Evolutionary conservation across 2,797 vertebrate genomes (phyloP), one percentile per base, ranked within the genome.

Genomic region (Halcyon smyrnensis): DNA sequence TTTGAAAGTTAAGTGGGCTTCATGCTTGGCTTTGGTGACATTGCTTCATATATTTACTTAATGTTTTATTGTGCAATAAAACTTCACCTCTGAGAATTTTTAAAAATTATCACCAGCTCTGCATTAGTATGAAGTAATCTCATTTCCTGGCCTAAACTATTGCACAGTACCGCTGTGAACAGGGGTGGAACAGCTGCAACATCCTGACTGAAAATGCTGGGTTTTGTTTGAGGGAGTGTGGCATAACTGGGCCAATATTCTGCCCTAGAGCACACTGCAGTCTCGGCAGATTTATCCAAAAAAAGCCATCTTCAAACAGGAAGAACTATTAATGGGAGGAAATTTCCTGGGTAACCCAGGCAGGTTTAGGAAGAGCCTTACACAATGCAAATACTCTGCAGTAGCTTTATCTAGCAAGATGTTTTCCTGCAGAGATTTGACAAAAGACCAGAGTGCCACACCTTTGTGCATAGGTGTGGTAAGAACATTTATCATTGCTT

Each of bases 171-270:
- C 6, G 3, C 56, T 54, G 36, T 43, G 70, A 36, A 41, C 46
- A 74, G 68, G 0, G 0, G 59, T 90, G 48, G 50, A 93, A 85
- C 90, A 96, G 92, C 96, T 96, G 95, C 95, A 94, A 94, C 82
- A 89, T 94, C 89, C 90, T 89, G 92, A 57, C 81, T 60, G 64
- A 85, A 89, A 80, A 76, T 25, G 45, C 15, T 65, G 75, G 67
- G 19, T 73, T 69, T 56, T 68, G 36, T 76, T 24, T 73, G 67
- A 70, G 45, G 15, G 48, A 67, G 11, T 23, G 20, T 57, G 59
- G 62, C 81, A 43, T 45, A 41, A 79, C 20, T 34, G 53, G 32
- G 68, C 51, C 67, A 87, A 12, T 65, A 37, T 51, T 89, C 36
- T 90, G 80, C 51, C 78, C 71, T 84, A 82, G 41, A 87, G 37